A percentile compares a stretch with the other conserved stretches of the same genome.
Conservation (phyloP, 1,140 invertebrate species). For the Drosophila hydei region DNA sequence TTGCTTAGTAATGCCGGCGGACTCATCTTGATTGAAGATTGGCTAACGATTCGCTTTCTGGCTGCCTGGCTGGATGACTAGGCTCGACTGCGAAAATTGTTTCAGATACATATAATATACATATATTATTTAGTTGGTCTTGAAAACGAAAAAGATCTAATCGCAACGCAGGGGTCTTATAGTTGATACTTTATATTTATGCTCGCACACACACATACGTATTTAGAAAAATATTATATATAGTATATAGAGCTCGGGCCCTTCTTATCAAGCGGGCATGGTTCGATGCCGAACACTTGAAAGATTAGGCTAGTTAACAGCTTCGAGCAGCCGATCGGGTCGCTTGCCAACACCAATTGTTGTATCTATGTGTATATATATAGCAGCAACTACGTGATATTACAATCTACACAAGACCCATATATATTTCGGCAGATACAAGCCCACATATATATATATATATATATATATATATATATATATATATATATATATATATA, state of each 20-base stretch:
- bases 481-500: neutral
- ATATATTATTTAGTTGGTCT: neutral
- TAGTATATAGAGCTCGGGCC: neutral
- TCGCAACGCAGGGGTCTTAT: conserved; percentile 22
- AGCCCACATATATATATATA: neutral
- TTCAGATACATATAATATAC: neutral
- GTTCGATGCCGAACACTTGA: conserved; percentile 43
- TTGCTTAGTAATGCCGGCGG: conserved; percentile 86
- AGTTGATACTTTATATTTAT: neutral
- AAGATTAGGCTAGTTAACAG: conserved; percentile 27
- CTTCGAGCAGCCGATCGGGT: neutral
- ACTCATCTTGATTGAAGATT: conserved; percentile 60
- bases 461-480: neutral
- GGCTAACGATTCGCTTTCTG: neutral
- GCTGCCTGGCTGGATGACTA: neutral
- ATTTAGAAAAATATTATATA: too few species aligned
- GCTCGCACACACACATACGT: too few species aligned
- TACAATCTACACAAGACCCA: neutral
- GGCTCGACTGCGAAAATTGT: neutral
- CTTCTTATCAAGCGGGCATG: conserved; percentile 39
- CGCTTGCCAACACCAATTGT: conserved; percentile 42
- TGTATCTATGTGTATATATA: conserved; percentile 63
- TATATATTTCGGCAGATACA: conserved; percentile 4
- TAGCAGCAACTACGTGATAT: neutral
- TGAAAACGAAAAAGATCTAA: conserved; percentile 23